phyloP scores from a whole-genome alignment of 1,140 invertebrate genomes.

The Macrostomum lignano region DNA sequence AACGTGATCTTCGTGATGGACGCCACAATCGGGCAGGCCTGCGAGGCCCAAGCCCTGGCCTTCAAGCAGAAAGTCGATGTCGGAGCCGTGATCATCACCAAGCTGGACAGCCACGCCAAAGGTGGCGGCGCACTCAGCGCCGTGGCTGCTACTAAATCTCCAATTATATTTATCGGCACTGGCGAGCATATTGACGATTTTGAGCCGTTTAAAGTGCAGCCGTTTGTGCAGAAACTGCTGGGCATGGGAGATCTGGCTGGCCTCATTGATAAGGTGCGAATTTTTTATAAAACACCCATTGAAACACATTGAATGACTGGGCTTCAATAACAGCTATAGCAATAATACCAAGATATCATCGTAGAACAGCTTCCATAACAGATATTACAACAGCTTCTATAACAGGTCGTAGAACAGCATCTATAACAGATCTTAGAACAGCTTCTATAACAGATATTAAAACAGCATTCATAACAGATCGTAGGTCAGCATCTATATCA shows the following conservation, averaged over 20 bases:
- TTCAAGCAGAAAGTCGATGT: slow-evolving; percentile 98
- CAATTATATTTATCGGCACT: slow-evolving; percentile 95
- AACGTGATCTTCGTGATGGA: slow-evolving; percentile 99
- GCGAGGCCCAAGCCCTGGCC: slow-evolving; percentile 63
- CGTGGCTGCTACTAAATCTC: slow-evolving; percentile 91
- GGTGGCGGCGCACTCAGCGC: slow-evolving; percentile 92
- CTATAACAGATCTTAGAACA: too few relatives aligned
- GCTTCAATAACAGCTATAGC: too few relatives aligned
- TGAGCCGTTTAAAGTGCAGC: slow-evolving; percentile 94
- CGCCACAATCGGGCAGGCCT: slow-evolving; percentile 97
- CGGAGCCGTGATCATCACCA: slow-evolving; percentile 94
- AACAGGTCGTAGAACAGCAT: too few relatives aligned
- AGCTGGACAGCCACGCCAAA: slow-evolving; percentile 94
- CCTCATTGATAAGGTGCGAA: slow-evolving; percentile 59
- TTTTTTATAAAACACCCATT: neutral
- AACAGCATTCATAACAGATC: too few relatives aligned
- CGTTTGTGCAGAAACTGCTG: slow-evolving; percentile 89
- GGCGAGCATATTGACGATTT: slow-evolving; percentile 98
- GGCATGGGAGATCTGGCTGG: slow-evolving; percentile 99
- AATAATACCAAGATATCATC: too few relatives aligned
- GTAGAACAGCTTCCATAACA: too few relatives aligned
- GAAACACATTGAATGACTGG: too few relatives aligned
- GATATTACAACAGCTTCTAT: too few relatives aligned
- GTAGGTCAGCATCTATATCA: too few relatives aligned
- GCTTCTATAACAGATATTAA: too few relatives aligned